A percentile compares a stretch with the other conserved stretches of the same genome.
Evolutionary conservation across 2,113 vertebrate species (phyloP).

Genomic region (Synodontis membranacea): DNA sequence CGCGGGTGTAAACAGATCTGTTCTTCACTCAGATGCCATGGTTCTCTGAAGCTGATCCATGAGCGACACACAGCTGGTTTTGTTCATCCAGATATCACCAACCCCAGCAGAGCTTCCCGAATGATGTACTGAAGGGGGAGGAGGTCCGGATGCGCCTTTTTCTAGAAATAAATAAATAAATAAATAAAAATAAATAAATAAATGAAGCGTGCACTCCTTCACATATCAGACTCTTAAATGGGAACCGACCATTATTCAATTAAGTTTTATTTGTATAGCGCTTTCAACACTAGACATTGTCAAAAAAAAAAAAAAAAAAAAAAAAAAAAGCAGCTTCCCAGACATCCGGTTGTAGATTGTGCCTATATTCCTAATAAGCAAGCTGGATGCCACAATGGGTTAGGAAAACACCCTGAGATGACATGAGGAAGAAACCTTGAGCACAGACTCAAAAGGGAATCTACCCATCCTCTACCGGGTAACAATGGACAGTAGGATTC

Average conservation of each 20-base stretch:
- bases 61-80: slow-evolving; percentile 2
- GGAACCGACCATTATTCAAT: neutral
- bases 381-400: neutral
- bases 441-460: neutral
- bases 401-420: neutral
- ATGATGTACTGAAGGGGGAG: neutral
- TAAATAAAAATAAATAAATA: neutral
- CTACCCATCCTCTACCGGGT: neutral
- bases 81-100: neutral
- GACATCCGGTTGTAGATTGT: neutral
- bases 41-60: neutral
- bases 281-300: neutral
- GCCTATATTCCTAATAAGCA: neutral
- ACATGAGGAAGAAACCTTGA: neutral
- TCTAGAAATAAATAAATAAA: neutral
- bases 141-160: neutral
- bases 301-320: too few relatives aligned
- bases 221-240: neutral
- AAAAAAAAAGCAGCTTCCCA: neutral
- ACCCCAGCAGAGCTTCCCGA: neutral
- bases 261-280: neutral
- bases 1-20: neutral
- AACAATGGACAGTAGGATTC: neutral
- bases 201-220: neutral
- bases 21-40: slow-evolving; percentile 15